Base-by-base conservation (phyloP, 2,797 vertebrate species). In the Phylloscopus collybita region DNA sequence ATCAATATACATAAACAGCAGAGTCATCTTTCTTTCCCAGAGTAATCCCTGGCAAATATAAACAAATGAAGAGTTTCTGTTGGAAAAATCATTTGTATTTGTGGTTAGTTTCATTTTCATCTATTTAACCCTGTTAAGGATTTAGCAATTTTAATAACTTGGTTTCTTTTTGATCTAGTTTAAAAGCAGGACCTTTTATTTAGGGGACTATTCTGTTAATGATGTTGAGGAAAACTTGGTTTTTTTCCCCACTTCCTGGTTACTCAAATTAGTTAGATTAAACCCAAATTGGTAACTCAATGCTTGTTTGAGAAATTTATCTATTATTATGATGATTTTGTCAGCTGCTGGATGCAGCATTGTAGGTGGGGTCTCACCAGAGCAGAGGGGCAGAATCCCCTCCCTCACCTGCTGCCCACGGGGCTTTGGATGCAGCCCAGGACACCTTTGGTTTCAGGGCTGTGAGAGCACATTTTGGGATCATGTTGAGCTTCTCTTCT, bases 101-200 rank as follows among this genome's bases (percentile, higher is more conserved):
- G 2, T 29, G 11, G 2, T 16, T 83, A 30, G 17, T 17, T 73
- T 69, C 4, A 38, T 47, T 80, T 87, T 73, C 38, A 71, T 12
- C 13, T 61, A 62, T 32, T 75, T 59, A 61, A 59, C 6, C 2
- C 19, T 42, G 5, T 16, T 51, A 76, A 73, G 3, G 6, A 38
- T 15, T 71, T 36, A 66, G 14, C 8, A 34, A 42, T 13, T 71
- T 42, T 16, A 67, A 5, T 34, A 83, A 53, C 14, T 36, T 47
- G 7, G 7, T 5, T 1, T 0, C 7, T 36, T 36, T 66, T 47
- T 29, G 1, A 54, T 57, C 12, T 13, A 30, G 5, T 74, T 59
- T 59, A 86, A 67, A 62, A 62, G 10, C 14, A n/a, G 4, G 1
- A 61, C 36, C 2, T 2, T 44, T 75, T 47, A 56, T 38, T 70